Conservation (phyloP, 2,797 vertebrate genomes). For the Oceanodroma leucorhoa region DNA sequence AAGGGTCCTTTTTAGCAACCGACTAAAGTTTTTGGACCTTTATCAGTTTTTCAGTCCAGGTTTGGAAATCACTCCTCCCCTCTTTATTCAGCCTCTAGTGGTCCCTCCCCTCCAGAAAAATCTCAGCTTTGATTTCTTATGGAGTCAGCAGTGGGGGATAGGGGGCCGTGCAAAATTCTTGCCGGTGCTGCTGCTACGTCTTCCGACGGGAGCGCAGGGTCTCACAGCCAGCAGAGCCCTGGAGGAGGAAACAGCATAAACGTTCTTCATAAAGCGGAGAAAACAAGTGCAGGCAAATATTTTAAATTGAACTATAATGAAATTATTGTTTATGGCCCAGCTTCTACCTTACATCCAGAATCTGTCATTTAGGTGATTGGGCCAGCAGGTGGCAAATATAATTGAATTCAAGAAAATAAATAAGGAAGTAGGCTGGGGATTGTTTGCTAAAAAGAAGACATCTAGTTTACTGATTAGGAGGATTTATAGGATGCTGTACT, state of each 20-base stretch:
- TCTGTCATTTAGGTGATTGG: constrained; percentile 62
- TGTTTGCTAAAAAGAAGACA: constrained; percentile 52
- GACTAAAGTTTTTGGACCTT: not conserved
- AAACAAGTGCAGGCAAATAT: constrained; percentile 39
- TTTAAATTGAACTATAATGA: constrained; percentile 52
- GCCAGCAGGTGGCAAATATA: constrained; percentile 66
- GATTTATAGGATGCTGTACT: constrained; percentile 49
- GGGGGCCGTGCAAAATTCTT: not conserved
- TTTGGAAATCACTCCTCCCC: not conserved
- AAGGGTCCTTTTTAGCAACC: not conserved
- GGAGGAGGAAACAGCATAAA: not conserved
- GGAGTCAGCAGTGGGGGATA: not conserved
- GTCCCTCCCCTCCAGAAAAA: not conserved
- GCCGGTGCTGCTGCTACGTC: not conserved
- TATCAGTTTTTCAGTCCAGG: not conserved
- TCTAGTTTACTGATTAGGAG: constrained; percentile 46
- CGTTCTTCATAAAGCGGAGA: not conserved
- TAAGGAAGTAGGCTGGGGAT: constrained; percentile 49
- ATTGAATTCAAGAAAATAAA: constrained; percentile 65
- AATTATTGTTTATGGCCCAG: constrained; percentile 54
- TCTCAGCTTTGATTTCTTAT: not conserved
- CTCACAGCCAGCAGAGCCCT: not conserved
- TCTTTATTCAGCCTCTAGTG: not conserved
- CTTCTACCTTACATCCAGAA: constrained; percentile 60
- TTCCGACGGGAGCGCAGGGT: not conserved